A percentile compares a stretch with the other conserved stretches of the same genome.
Evolutionary conservation across 1,140 invertebrate species (phyloP).

Genomic region (Caenorhabditis brenneri): DNA sequence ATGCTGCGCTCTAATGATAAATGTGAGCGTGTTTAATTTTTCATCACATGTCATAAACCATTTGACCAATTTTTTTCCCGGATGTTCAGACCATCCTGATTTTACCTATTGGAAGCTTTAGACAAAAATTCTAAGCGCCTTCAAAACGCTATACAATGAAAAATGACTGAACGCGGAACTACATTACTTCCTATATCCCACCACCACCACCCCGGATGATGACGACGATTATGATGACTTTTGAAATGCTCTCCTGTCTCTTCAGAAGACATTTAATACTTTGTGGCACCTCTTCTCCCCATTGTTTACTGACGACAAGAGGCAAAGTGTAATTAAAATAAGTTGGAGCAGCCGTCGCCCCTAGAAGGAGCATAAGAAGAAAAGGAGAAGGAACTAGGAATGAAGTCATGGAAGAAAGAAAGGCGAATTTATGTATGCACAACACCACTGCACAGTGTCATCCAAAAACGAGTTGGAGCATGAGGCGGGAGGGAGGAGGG

Average conservation of each 20-base stretch:
- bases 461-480: not conserved
- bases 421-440: not conserved
- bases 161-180: not conserved
- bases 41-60: no score
- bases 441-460: not conserved
- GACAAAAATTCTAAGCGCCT: no score
- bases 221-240: conserved; percentile 4
- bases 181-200: no score
- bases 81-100: no score
- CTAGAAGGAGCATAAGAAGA: no score
- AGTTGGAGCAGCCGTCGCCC: no score
- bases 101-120: no score
- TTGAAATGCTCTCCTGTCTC: not conserved
- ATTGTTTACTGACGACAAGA: not conserved
- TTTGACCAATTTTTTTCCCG: no score
- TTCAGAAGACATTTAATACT: conserved; percentile 15
- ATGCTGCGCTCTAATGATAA: no score
- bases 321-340: conserved; percentile 5
- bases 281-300: conserved; percentile 1
- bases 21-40: no score
- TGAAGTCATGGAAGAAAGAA: not conserved
- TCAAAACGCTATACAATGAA: no score
- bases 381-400: not conserved
- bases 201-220: no score
- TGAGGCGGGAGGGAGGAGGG: not conserved